Base-by-base conservation (phyloP, 1,140 invertebrate genomes). In the Ceratina japonica region DNA sequence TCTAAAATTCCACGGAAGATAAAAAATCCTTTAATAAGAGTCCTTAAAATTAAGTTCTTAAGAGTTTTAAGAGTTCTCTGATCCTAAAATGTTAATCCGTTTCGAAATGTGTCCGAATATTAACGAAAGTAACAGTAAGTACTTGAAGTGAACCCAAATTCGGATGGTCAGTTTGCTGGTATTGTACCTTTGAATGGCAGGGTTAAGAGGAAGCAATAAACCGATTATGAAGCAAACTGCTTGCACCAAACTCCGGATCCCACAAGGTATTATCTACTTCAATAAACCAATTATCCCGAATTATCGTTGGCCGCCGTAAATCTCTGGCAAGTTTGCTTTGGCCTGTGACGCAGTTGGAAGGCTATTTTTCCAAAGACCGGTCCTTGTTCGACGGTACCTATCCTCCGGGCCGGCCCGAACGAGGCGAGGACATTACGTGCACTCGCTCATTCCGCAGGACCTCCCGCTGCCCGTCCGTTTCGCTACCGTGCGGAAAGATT, bases 401-500 rank as follows among this genome's bases (percentile, higher is more conserved):
- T 31, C 31, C 13, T 20, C 15, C 20, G 3, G 16, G n/a, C 16
- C 54, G 16, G 10, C 16, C 68, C 10, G 63, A 20, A n/a, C 12
- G 52, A 15, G 74, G 74, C 20, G 20, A 58, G 63, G 74, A 76
- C 52, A 61, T 58, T 69, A 59, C 74, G 64, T 18, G 54, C 18
- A 51, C 16, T 58, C 52, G 20, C 10, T 68, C 16, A 44, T 74
- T 56, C 31, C 64, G 31, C 20, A 65, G 75, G 80, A 85, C 77
- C 85, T 72, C 85, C 81, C 37, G 75, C 62, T 56, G 81, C 13
- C 62, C 16, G 49, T 52, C 68, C 71, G 54, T 63, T 82, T 66
- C 31, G 86, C 86, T 87, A 87, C 86, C n/a, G 86, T 84, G 52
- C 52, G 52, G 20, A 68, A 75, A 87, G 79, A 86, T 86, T 86